A percentile compares a stretch with the other conserved stretches of the same genome.
These are phyloP conservation scores for Stegostoma tigrinum DNA, from an alignment of 2,113 vertebrate species.

Conservation along the genomic window DNA sequence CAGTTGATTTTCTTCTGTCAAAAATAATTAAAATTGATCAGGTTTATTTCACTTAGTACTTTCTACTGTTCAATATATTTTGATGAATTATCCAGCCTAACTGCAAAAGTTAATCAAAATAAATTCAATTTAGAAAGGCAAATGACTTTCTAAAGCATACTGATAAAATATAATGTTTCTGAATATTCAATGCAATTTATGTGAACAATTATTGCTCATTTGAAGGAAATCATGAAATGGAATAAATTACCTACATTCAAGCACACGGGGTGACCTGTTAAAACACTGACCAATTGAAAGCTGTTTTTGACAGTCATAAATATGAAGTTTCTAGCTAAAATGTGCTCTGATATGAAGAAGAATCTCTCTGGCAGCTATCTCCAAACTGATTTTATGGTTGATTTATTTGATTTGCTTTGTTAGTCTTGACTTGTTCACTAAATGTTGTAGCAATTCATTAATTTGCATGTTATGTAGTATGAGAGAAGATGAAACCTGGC, in stretches of 20 bases:
- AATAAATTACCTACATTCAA: not conserved
- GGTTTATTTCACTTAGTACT: not conserved
- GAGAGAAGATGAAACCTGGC: not conserved
- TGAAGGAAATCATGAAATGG: not conserved
- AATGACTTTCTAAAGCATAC: not conserved
- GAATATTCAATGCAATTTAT: not conserved
- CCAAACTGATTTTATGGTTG: slow-evolving; percentile 20
- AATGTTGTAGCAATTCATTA: slow-evolving; percentile 21
- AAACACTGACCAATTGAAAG: not conserved
- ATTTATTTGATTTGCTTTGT: not conserved
- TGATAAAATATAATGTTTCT: not conserved
- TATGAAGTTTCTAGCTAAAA: not conserved
- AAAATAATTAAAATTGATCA: not conserved
- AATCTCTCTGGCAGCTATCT: not conserved
- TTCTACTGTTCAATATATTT: not conserved
- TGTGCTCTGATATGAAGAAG: not conserved
- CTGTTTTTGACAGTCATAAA: not conserved
- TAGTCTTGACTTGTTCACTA: slow-evolving; percentile 5
- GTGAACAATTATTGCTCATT: not conserved
- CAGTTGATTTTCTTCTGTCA: slow-evolving; percentile 1
- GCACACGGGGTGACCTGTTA: not conserved
- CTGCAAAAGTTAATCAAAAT: slow-evolving; percentile 28
- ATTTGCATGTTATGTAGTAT: not conserved
- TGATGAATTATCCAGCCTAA: not conserved
- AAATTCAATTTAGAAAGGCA: not conserved